Evolutionary conservation across 2,113 vertebrate genomes (phyloP).

Genomic region (Bujurquina vittata): DNA sequence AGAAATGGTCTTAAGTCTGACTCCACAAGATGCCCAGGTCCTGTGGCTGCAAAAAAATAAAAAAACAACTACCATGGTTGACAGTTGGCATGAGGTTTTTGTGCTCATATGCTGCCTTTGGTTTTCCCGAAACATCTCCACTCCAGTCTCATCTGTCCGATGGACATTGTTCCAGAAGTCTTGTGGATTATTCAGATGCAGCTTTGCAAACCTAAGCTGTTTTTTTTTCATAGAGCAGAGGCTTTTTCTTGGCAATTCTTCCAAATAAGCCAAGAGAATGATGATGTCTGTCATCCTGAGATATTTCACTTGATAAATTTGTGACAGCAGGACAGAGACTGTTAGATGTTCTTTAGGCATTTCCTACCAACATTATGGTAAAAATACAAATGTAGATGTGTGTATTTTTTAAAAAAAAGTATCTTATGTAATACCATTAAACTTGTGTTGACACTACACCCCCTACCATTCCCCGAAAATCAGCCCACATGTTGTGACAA

Average conservation of each 20-base stretch:
- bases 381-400: background rate
- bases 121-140: no score
- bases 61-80: no score
- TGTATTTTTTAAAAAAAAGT: background rate
- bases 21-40: background rate
- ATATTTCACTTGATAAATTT: background rate
- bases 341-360: background rate
- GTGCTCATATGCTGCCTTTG: no score
- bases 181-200: no score
- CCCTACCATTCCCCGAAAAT: background rate
- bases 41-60: no score
- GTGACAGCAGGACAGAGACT: background rate
- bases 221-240: background rate
- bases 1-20: background rate
- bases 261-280: background rate
- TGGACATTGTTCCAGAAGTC: no score
- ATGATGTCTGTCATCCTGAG: background rate
- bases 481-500: conserved; percentile 26
- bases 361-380: background rate
- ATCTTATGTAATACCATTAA: conserved; percentile 4
- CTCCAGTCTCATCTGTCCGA: no score
- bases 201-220: no score
- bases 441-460: background rate
- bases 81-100: no score
- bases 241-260: background rate